These are phyloP conservation scores for Poecilia picta DNA, from an alignment of 2,797 vertebrate species.

Conservation along the genomic window DNA sequence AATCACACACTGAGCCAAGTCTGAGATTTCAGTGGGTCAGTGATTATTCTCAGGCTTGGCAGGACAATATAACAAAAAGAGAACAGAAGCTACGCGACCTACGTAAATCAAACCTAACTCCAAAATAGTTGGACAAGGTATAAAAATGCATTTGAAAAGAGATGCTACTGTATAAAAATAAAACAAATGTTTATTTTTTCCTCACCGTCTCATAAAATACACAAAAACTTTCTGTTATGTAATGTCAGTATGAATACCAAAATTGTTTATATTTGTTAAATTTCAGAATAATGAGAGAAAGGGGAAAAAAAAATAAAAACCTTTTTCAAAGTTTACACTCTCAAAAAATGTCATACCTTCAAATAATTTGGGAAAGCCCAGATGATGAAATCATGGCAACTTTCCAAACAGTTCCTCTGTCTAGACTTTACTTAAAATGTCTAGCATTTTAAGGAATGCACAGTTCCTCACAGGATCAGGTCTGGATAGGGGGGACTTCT, in stretches of 20 bases:
- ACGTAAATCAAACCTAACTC: conserved; percentile 4
- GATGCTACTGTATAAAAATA: background rate
- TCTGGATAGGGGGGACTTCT: conserved; percentile 20
- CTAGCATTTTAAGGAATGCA: too few relatives aligned
- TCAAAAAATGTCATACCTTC: background rate
- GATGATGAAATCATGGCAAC: too few relatives aligned
- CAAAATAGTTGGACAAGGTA: background rate
- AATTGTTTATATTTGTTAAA: background rate
- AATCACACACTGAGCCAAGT: conserved; percentile 57
- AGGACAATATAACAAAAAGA: conserved; percentile 15
- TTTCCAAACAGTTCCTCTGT: background rate
- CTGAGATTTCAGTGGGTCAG: conserved; percentile 61
- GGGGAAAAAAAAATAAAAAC: background rate
- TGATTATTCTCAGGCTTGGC: conserved; percentile 41
- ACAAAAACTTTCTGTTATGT: background rate
- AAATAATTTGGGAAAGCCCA: background rate
- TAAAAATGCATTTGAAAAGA: background rate
- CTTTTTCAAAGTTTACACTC: background rate
- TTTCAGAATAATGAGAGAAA: background rate
- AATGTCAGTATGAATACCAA: background rate
- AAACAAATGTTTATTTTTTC: background rate
- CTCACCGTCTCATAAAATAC: background rate
- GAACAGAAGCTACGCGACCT: conserved; percentile 16
- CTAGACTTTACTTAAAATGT: conserved; percentile 19
- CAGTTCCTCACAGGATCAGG: conserved; percentile 35